Conservation (phyloP, 2,113 vertebrate species). For the Antechinus flavipes region DNA sequence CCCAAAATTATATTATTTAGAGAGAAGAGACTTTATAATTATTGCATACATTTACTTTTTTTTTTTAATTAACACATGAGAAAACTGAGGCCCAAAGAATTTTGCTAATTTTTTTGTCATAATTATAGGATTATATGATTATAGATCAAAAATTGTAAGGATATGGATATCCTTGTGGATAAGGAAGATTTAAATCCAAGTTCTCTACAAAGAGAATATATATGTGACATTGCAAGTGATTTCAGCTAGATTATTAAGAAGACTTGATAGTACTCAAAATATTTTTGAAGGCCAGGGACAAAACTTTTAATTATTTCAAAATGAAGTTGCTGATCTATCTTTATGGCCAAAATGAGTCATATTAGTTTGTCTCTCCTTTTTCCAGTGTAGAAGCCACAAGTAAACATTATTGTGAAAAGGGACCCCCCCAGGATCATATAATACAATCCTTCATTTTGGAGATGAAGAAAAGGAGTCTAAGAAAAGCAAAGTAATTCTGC, state of each 20-base stretch:
- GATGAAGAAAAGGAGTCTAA: neutral
- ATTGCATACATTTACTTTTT: neutral
- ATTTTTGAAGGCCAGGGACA: neutral
- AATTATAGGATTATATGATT: neutral
- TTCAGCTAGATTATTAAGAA: neutral
- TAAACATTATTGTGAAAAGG: neutral
- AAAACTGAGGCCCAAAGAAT: neutral
- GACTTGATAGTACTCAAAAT: neutral
- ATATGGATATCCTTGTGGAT: neutral
- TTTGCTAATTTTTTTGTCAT: neutral
- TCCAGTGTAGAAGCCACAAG: neutral
- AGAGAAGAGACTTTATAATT: neutral
- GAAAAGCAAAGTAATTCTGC: neutral
- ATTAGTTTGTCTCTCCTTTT: neutral
- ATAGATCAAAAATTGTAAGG: neutral
- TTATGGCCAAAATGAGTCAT: neutral
- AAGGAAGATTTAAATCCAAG: neutral
- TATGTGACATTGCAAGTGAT: neutral
- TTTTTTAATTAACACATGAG: neutral
- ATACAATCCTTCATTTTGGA: neutral
- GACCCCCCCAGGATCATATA: neutral
- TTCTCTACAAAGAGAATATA: neutral
- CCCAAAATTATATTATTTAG: neutral
- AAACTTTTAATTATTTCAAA: conserved; percentile 3
- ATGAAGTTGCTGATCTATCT: neutral